These are phyloP conservation scores for Percopsis transmontana DNA, from an alignment of 2,113 vertebrate species.

Conservation along the genomic window DNA sequence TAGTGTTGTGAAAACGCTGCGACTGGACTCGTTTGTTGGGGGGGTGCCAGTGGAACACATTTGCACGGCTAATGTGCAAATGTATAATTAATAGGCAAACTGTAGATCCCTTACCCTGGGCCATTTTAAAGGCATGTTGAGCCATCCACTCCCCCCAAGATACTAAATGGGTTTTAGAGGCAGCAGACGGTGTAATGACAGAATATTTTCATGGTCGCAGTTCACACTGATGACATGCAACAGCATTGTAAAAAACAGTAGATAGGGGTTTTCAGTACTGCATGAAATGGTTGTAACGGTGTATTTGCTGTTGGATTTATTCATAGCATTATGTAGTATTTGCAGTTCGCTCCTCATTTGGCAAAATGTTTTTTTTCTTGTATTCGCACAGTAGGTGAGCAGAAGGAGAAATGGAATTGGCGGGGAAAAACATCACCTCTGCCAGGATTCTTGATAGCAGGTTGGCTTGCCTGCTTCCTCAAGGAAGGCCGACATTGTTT, in stretches of 20 bases:
- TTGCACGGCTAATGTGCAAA: background rate
- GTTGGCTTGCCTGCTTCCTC: no score
- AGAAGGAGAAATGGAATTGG: no score
- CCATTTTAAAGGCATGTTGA: constrained; percentile 3
- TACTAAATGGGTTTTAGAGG: constrained; percentile 25
- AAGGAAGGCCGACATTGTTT: no score
- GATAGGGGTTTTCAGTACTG: background rate
- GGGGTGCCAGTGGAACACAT: background rate
- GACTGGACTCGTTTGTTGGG: background rate
- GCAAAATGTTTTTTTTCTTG: no score
- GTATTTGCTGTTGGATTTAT: background rate
- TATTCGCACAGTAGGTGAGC: no score
- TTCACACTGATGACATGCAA: background rate
- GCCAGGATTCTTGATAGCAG: no score
- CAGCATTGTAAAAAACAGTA: background rate
- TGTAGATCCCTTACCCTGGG: background rate
- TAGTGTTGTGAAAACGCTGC: constrained; percentile 7
- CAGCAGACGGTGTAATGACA: background rate
- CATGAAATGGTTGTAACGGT: background rate
- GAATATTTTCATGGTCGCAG: background rate
- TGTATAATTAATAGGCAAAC: constrained; percentile 27
- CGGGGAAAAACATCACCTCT: no score
- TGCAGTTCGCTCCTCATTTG: background rate
- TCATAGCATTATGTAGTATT: background rate
- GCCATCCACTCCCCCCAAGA: background rate